phyloP scores from a whole-genome alignment of 2,888 invertebrate species.

The Microctonus brassicae region DNA sequence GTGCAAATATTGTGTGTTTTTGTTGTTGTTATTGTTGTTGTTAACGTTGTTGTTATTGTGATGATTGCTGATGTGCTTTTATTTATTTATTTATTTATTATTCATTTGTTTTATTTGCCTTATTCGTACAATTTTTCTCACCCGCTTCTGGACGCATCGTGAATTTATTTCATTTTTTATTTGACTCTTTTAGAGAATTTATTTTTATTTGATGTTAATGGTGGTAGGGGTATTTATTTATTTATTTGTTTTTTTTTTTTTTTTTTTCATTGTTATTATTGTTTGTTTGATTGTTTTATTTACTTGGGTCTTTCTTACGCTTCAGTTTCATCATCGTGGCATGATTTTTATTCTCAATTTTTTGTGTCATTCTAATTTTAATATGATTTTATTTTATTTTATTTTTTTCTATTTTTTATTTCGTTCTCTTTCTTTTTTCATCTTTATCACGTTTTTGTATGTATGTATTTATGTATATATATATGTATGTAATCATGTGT shows the following conservation, averaged over 20 bases:
- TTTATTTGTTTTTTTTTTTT: not conserved
- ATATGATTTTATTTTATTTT: no score
- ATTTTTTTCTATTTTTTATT: no score
- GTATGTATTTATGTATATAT: no score
- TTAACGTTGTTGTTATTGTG: slow-evolving; percentile 21
- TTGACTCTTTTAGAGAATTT: not conserved
- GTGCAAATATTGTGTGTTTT: slow-evolving; percentile 22
- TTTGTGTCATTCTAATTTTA: not conserved
- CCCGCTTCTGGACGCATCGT: slow-evolving; percentile 13
- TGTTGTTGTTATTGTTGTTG: slow-evolving; percentile 26
- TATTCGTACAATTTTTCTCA: not conserved
- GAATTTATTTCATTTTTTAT: slow-evolving; percentile 5
- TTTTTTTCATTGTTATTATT: slow-evolving; percentile 19
- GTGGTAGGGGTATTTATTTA: not conserved
- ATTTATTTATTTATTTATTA: not conserved
- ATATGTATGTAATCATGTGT: no score
- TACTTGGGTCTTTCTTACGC: not conserved
- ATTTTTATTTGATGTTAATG: not conserved
- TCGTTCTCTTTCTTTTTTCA: slow-evolving; percentile 31
- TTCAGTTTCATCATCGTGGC: not conserved
- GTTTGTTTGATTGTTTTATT: slow-evolving; percentile 25
- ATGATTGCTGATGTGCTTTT: not conserved
- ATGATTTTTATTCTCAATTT: not conserved
- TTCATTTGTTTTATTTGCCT: not conserved
- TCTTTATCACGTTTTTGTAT: slow-evolving; percentile 41